Percentiles rank a stretch among this genome's conserved stretches.
These are phyloP conservation scores for Dicerorhinus sumatrensis DNA, from an alignment of 2,113 vertebrate genomes.

Conservation along the genomic window DNA sequence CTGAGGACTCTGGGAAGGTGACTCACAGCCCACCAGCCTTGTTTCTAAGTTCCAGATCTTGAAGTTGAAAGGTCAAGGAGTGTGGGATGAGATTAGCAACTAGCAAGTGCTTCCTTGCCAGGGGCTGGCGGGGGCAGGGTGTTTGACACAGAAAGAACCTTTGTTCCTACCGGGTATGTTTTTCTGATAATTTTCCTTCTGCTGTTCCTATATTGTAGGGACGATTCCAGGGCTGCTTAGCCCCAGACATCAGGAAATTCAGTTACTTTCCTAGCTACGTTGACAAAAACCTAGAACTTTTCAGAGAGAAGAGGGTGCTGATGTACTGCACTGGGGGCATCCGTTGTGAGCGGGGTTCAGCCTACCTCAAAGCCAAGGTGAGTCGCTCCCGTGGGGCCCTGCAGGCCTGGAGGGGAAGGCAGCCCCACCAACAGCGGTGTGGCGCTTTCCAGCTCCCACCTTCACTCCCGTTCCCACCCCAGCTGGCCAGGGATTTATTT, in stretches of 20 bases:
- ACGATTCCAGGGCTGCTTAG: slow-evolving; percentile 94
- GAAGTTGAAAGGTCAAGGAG: background rate
- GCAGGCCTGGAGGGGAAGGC: accelerated
- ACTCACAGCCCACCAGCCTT: background rate
- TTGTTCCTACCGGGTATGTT: background rate
- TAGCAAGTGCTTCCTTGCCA: background rate
- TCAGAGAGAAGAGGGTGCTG: slow-evolving; percentile 94
- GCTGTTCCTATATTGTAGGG: slow-evolving; percentile 87
- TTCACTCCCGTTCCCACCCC: no score
- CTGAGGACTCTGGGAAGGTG: background rate
- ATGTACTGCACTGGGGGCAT: slow-evolving; percentile 99
- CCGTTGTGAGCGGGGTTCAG: slow-evolving; percentile 96
- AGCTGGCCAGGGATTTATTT: background rate
- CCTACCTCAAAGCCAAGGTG: slow-evolving; percentile 96
- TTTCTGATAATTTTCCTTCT: slow-evolving; percentile 54
- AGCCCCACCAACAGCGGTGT: background rate
- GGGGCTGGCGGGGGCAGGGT: background rate
- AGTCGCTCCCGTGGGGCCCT: slow-evolving; percentile 41
- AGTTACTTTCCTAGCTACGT: slow-evolving; percentile 98
- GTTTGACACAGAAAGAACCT: background rate
- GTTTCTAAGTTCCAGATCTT: slow-evolving; percentile 33
- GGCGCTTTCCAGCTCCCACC: background rate
- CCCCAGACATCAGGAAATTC: slow-evolving; percentile 98
- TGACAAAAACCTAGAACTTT: slow-evolving; percentile 95
- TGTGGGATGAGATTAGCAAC: background rate